A percentile compares a stretch with the other conserved stretches of the same genome.
These are phyloP conservation scores for Amblyjoppa fuscipennis DNA, from an alignment of 2,888 invertebrate species.

Conservation along the genomic window DNA sequence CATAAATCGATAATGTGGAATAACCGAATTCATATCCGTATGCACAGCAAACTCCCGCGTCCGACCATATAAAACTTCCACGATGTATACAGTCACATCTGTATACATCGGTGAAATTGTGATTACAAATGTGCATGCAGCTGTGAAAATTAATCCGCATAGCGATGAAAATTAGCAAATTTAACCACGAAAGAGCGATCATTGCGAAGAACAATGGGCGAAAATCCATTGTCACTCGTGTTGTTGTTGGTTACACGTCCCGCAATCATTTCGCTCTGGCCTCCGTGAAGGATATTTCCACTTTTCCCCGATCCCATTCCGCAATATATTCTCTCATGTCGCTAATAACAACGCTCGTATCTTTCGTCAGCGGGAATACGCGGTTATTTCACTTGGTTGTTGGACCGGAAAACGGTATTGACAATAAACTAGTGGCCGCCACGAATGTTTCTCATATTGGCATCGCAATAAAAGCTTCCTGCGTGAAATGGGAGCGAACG, in stretches of 20 bases:
- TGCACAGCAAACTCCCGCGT: background rate
- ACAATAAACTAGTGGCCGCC: background rate
- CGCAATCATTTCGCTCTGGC: background rate
- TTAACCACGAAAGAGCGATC: background rate
- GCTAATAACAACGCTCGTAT: background rate
- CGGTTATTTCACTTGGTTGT: background rate
- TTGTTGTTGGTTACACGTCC: background rate
- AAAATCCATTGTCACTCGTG: background rate
- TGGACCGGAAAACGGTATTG: background rate
- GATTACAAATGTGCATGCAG: background rate
- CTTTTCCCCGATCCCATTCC: background rate
- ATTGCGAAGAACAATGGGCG: background rate
- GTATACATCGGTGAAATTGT: background rate
- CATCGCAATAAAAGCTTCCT: constrained; percentile 1
- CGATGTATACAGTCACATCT: background rate
- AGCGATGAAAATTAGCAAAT: background rate
- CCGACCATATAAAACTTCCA: background rate
- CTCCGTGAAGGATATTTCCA: background rate
- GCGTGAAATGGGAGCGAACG: background rate
- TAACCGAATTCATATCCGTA: background rate
- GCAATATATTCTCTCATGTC: background rate
- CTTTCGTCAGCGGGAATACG: background rate
- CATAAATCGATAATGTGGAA: background rate
- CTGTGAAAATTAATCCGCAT: background rate
- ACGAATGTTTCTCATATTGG: background rate